Conservation (phyloP, 2,888 invertebrate genomes). For the Andrena marginata region DNA sequence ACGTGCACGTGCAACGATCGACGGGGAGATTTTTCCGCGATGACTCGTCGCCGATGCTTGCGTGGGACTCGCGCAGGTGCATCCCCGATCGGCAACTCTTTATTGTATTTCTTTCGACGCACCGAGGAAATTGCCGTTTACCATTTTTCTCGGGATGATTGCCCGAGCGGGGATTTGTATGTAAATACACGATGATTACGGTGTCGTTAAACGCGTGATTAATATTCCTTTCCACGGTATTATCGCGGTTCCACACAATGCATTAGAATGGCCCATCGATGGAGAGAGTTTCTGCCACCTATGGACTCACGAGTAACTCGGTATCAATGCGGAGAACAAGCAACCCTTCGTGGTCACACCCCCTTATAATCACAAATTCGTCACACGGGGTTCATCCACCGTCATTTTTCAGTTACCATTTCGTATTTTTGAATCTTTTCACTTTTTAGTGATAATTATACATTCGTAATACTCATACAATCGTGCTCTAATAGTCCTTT, state of each 20-base stretch:
- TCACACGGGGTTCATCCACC: no score
- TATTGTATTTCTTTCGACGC: constrained; percentile 26
- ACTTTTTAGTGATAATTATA: no score
- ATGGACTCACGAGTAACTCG: neutral
- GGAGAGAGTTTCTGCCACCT: neutral
- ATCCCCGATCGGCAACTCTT: constrained; percentile 55
- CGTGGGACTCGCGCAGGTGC: constrained; percentile 72
- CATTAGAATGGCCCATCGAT: neutral
- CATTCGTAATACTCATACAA: no score
- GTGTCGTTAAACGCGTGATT: constrained; percentile 37
- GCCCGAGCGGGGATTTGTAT: constrained; percentile 31
- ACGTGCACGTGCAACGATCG: constrained; percentile 34
- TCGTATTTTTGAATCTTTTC: no score
- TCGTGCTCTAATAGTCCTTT: no score
- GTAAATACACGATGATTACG: constrained; percentile 41
- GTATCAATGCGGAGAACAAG: no score
- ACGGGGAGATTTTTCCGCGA: constrained; percentile 60
- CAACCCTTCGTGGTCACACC: no score
- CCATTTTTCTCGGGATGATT: constrained; percentile 8
- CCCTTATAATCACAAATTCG: no score
- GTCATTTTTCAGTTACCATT: no score
- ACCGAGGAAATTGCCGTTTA: constrained; percentile 30
- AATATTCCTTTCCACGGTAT: constrained; percentile 16
- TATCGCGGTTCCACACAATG: neutral
- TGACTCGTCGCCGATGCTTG: constrained; percentile 60